Base-by-base conservation (phyloP, 2,797 vertebrate species). In the Anguilla marmorata region DNA sequence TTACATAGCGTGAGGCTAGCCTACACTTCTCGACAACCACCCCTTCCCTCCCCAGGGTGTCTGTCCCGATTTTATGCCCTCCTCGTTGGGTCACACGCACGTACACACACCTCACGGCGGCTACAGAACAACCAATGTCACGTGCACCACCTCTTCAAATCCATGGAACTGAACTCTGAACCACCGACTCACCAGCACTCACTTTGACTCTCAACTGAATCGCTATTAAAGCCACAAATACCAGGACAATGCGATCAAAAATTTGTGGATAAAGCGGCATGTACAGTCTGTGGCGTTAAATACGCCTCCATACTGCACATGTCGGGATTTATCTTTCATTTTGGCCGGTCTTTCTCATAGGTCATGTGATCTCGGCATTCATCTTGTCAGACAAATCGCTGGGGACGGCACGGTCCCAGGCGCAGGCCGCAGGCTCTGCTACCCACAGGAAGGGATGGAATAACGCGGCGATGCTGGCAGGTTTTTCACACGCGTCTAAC, bases 101-200 rank as follows among this genome's bases (percentile, higher is more conserved):
- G 86, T 33, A 56, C 33, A 91, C 87, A 88, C 89, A 85, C 33
- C 2, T 24, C 8, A 16, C 69, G 0, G 8, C 69, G 19, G 58
- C 58, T 16, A 74, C 27, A 12, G 66, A 6, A 27, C 58, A 63
- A 24, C 21, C 58, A 4, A 0, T 4, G 56, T 11, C 56, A 9
- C 16, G 1, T 24, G 58, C 24, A 19, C 19, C 16, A 4, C 21
- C 58, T 63, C 66, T 69, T 69, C 11, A 74, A 9, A 33, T 30
- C 30, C 69, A 30, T 33, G 30, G 30, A 27, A 74, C 7, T 74
- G 30, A 74, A 30, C 58, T 66, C 24, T 27, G 63, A n/a, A 16
- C 56, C 56, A 16, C 56, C 0, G 56, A 21, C 63, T 66, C 63
- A 66, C 24, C 2, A 24, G 5, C 3, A 27, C 8, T 74, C 69